Evolutionary conservation across 2,888 invertebrate genomes (phyloP).

Genomic region (Keiferia lycopersicella): DNA sequence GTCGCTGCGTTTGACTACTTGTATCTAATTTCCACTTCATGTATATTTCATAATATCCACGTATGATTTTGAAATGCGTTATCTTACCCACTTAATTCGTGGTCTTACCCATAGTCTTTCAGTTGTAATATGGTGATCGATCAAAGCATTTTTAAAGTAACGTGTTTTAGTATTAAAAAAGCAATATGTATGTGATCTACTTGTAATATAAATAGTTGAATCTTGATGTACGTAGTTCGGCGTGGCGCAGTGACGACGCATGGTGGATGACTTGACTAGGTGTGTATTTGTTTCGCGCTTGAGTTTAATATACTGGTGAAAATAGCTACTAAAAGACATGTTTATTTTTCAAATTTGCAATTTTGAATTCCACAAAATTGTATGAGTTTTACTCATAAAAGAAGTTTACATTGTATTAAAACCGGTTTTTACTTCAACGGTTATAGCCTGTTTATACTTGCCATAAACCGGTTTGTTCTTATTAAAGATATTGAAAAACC

Average conservation of each 20-base stretch:
- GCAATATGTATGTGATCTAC: conserved; percentile 14
- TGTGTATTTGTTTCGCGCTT: not conserved
- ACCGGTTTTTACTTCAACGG: not conserved
- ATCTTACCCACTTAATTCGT: not conserved
- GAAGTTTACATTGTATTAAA: no score
- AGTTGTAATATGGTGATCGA: not conserved
- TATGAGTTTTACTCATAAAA: no score
- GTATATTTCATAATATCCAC: not conserved
- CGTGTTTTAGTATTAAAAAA: not conserved
- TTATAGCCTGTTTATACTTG: not conserved
- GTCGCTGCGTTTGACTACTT: conserved; percentile 46
- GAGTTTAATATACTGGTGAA: conserved; percentile 10
- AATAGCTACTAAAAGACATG: not conserved
- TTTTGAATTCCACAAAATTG: no score
- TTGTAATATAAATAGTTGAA: conserved; percentile 3
- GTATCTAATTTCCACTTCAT: not conserved
- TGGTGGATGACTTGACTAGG: conserved; percentile 10
- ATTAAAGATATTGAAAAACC: not conserved
- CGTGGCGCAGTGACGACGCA: conserved; percentile 14
- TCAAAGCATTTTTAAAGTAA: not conserved
- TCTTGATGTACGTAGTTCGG: not conserved
- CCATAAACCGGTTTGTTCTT: not conserved
- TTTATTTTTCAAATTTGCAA: no score
- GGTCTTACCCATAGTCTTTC: no score
- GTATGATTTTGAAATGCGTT: conserved; percentile 2